Percentiles rank a stretch among this genome's conserved stretches.
These are phyloP conservation scores for Acanthococcus lagerstroemiae DNA, from an alignment of 2,888 invertebrate species.

Conservation along the genomic window DNA sequence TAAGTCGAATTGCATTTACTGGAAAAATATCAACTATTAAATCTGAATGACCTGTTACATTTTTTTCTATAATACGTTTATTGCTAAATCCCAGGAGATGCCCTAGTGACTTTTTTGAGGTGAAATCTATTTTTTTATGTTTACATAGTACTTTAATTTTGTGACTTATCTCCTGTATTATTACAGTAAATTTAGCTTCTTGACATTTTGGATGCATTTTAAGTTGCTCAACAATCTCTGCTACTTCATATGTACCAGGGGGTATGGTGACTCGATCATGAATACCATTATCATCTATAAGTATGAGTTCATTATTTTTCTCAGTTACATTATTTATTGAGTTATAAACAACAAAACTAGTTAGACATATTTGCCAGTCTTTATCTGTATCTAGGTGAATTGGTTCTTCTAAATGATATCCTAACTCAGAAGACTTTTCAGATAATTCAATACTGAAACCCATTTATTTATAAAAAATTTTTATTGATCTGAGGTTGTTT, in stretches of 20 bases:
- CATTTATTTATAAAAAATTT: constrained; percentile 1
- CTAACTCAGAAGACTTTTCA: background rate
- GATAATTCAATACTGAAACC: constrained; percentile 1
- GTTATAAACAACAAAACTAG: background rate
- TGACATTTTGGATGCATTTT: constrained; percentile 5
- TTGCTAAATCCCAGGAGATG: constrained; percentile 7
- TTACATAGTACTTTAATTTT: constrained; percentile 26
- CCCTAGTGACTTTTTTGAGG: constrained; percentile 9
- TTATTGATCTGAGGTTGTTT: background rate
- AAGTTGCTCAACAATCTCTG: constrained; percentile 13
- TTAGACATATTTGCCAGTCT: constrained; percentile 4
- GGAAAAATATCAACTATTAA: constrained; percentile 6
- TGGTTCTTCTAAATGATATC: constrained; percentile 2
- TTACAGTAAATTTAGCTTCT: constrained; percentile 19
- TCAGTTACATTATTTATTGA: constrained; percentile 1
- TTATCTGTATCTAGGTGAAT: constrained; percentile 1
- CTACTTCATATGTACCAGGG: constrained; percentile 21
- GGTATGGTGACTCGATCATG: constrained; percentile 13
- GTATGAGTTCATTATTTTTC: constrained; percentile 3
- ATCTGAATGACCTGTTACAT: constrained; percentile 2
- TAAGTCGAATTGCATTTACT: constrained; percentile 7
- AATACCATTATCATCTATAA: constrained; percentile 4
- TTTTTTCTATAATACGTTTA: background rate
- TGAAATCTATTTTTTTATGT: constrained; percentile 18
- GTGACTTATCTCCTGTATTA: background rate